These are phyloP conservation scores for Agrochola lota DNA, from an alignment of 2,888 invertebrate genomes.

Conservation along the genomic window DNA sequence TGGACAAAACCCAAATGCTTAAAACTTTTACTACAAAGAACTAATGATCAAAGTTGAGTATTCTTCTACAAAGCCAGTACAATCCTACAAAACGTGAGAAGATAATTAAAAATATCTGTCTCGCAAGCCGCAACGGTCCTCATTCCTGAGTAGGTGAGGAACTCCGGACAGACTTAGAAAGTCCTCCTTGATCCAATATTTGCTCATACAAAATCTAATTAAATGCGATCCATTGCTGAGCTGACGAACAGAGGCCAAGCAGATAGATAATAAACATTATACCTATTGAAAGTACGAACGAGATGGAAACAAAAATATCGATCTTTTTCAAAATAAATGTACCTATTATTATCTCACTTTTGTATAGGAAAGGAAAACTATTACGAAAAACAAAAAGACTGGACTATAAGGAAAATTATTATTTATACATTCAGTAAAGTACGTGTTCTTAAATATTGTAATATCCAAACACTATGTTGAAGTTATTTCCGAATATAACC, in stretches of 20 bases:
- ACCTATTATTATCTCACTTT: neutral
- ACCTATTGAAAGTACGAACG: neutral
- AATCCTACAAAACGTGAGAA: neutral
- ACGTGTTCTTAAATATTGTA: neutral
- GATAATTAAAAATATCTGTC: slow-evolving; percentile 54
- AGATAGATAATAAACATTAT: neutral
- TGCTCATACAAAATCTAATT: slow-evolving; percentile 33
- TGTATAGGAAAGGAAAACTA: no score
- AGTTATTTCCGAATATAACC: slow-evolving; percentile 14
- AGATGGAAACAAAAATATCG: neutral
- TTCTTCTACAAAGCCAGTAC: neutral
- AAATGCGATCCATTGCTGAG: slow-evolving; percentile 30
- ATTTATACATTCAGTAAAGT: slow-evolving; percentile 6
- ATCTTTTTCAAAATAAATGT: neutral
- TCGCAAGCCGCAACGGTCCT: neutral
- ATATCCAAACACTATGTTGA: neutral
- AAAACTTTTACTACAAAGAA: neutral
- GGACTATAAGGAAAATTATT: neutral
- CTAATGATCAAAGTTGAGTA: neutral
- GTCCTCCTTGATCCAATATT: slow-evolving; percentile 55
- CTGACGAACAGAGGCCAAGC: neutral
- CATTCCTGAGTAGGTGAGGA: slow-evolving; percentile 30
- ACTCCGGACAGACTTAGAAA: slow-evolving; percentile 29
- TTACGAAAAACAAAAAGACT: no score
- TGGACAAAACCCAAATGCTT: neutral